phyloP scores from a whole-genome alignment of 2,888 invertebrate genomes.

The Julus scandinavius region DNA sequence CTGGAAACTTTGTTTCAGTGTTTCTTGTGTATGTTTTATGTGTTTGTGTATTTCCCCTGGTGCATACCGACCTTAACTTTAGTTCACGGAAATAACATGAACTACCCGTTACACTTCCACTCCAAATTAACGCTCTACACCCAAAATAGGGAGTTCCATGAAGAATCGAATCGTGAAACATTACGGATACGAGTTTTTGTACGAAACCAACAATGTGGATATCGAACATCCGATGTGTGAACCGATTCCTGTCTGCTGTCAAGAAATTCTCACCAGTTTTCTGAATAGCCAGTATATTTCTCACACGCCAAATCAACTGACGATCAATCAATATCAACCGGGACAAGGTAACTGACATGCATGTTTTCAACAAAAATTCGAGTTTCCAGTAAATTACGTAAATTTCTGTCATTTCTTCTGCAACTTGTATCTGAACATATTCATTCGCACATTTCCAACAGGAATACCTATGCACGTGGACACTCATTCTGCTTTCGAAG shows the following conservation, averaged over 20 bases:
- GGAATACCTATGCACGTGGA: conserved; percentile 8
- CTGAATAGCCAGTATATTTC: conserved; percentile 64
- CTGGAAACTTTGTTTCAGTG: no score
- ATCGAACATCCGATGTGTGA: conserved; percentile 74
- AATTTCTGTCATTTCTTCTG: no score
- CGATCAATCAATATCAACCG: conserved; percentile 83
- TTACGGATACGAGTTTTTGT: conserved; percentile 91
- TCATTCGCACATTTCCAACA: neutral
- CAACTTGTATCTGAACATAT: no score
- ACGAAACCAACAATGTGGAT: conserved; percentile 87
- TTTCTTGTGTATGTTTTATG: no score
- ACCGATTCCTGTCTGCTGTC: conserved; percentile 77
- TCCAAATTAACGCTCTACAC: neutral
- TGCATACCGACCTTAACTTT: no score
- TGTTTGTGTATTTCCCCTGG: no score
- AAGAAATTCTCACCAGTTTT: conserved; percentile 74
- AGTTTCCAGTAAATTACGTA: no score
- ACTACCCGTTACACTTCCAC: no score
- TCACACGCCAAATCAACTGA: conserved; percentile 80
- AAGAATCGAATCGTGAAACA: conserved; percentile 89
- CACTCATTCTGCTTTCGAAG: neutral
- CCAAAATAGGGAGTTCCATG: conserved; percentile 63
- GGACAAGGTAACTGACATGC: conserved; percentile 76
- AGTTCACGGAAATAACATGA: no score
- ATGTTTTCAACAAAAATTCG: no score